Evolutionary conservation across 2,888 invertebrate genomes (phyloP), one percentile per base, ranked within the genome.

Genomic region (Sinelater perroti): DNA sequence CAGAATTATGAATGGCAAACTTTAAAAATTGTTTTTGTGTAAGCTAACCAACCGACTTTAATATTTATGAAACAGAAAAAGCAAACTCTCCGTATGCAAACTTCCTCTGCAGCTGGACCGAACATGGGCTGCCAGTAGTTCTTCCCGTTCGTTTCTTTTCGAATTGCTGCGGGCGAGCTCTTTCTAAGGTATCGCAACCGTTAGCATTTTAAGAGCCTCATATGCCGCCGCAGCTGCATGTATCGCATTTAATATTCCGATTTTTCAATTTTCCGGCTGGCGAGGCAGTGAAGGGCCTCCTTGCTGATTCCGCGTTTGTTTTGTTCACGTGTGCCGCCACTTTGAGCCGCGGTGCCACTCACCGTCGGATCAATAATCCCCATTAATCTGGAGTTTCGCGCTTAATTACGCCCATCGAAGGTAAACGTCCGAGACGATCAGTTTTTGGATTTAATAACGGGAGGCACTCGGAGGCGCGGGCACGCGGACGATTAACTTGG

Each of bases 231-330:
- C n/a, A n/a, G n/a, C n/a, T 13, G 11, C 2, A 16, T 16, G 13
- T 13, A 33, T 14, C 33, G 24, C 47, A 38, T 45, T 49, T 42
- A 42, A 56, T 56, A 63, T 66, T 64, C 52, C 45, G 54, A 67
- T 67, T 64, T 64, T 47, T 57, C 63, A 67, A 62, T 67, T 71
- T 70, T 67, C 67, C 67, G 59, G 62, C 57, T 56, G 67, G 67
- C 56, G 68, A 67, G 56, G 67, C 65, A 64, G 63, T 67, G 64
- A 61, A 69, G 67, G 59, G 65, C 46, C 66, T 66, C 49, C 45
- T 51, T 63, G 72, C 70, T 67, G 69, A 71, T 59, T 64, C 62
- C 46, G 72, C 72, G 57, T 56, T 69, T 71, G 70, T 70, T 70
- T 72, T 72, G 70, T 71, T 64, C 63, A 45, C 51, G 42, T 54